phyloP scores from a whole-genome alignment of 2,113 vertebrate genomes.

The Coreoperca whiteheadi region DNA sequence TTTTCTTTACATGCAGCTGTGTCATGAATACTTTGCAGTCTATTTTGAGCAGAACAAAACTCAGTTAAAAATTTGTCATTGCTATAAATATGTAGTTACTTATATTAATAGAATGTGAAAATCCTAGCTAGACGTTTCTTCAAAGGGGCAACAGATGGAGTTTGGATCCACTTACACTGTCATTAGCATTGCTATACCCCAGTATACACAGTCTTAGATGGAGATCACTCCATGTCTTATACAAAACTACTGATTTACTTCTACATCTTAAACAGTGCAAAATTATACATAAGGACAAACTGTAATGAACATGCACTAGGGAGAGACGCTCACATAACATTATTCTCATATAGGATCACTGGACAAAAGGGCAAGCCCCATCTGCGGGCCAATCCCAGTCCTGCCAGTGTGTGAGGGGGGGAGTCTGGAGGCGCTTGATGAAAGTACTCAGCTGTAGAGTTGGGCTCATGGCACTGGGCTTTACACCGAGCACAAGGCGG shows the following conservation, averaged over 20 bases:
- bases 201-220: conserved; percentile 12
- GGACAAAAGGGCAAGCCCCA: conserved; percentile 60
- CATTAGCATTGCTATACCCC: conserved; percentile 14
- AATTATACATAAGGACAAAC: neutral
- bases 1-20: conserved; percentile 49
- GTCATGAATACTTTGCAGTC: conserved; percentile 39
- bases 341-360: conserved; percentile 52
- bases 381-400: conserved; percentile 60
- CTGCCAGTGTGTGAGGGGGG: conserved; percentile 84
- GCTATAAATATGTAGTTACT: conserved; percentile 55
- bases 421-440: conserved; percentile 85
- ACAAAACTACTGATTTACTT: conserved; percentile 16
- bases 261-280: conserved; percentile 1
- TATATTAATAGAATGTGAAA: conserved; percentile 59
- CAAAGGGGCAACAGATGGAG: conserved; percentile 43
- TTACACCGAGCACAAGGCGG: conserved; percentile 62
- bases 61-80: conserved; percentile 44
- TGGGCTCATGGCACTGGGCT: conserved; percentile 84
- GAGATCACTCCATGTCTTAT: neutral
- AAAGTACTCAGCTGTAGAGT: conserved; percentile 84
- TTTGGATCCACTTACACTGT: conserved; percentile 48
- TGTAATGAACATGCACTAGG: neutral
- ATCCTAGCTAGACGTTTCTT: conserved; percentile 44
- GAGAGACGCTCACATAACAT: conserved; percentile 18
- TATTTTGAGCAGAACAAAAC: conserved; percentile 26